Percentiles rank a stretch among this genome's conserved stretches.
Conservation (phyloP, 2,888 invertebrate genomes). For the Polymixis flavicincta region DNA sequence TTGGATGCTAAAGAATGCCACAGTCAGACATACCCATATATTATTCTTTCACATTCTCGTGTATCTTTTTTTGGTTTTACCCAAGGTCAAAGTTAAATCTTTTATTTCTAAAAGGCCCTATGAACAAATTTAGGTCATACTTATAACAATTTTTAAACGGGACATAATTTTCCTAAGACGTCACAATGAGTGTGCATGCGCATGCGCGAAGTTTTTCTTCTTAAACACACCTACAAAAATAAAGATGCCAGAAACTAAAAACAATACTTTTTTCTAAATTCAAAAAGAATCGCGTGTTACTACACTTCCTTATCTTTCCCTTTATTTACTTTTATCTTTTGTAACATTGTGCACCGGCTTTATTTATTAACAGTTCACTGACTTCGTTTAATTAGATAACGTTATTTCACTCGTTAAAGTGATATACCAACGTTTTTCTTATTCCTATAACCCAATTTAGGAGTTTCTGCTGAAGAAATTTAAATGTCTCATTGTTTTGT, state of each 20-base stretch:
- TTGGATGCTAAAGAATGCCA: constrained; percentile 21
- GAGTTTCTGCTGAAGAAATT: constrained; percentile 11
- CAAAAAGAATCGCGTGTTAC: constrained; percentile 43
- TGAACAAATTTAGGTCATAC: too few species aligned
- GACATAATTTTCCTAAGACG: too few species aligned
- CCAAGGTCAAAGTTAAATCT: too few species aligned
- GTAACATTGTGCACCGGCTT: constrained; percentile 65
- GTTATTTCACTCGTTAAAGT: constrained; percentile 68
- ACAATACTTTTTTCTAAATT: constrained; percentile 35
- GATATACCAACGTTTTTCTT: constrained; percentile 52
- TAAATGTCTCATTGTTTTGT: constrained; percentile 20
- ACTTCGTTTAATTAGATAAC: constrained; percentile 75
- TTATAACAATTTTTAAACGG: too few species aligned
- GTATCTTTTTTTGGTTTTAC: background rate
- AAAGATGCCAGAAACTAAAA: background rate
- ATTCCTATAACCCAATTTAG: constrained; percentile 19
- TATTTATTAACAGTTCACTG: constrained; percentile 76
- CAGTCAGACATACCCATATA: background rate
- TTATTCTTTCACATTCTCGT: background rate
- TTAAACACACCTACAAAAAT: background rate
- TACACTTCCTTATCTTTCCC: constrained; percentile 57
- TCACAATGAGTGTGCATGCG: too few species aligned
- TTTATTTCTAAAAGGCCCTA: too few species aligned
- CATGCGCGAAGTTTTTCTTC: background rate
- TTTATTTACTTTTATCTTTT: constrained; percentile 65